phyloP scores from a whole-genome alignment of 1,140 invertebrate species.

The Dendrolimus kikuchii region DNA sequence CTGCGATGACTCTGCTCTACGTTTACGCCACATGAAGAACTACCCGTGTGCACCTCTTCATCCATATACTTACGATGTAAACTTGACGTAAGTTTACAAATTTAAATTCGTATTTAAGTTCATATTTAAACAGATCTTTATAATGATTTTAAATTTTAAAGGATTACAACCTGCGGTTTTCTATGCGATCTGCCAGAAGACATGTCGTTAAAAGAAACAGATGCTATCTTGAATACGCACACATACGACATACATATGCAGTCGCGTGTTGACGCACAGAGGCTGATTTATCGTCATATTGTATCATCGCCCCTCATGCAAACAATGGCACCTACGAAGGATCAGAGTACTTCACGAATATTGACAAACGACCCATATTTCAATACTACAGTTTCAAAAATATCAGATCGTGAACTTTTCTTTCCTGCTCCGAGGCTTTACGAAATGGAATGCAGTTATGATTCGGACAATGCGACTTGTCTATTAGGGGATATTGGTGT shows the following conservation, averaged over 20 bases:
- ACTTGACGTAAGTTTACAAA: conserved; percentile 52
- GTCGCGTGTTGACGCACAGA: conserved; percentile 51
- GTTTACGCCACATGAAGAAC: conserved; percentile 67
- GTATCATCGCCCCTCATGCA: conserved; percentile 37
- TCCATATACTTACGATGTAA: conserved; percentile 55
- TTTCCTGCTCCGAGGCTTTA: conserved; percentile 74
- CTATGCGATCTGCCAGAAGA: conserved; percentile 70
- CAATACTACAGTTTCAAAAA: conserved; percentile 71
- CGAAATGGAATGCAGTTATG: conserved; percentile 36
- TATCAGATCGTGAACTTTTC: conserved; percentile 73
- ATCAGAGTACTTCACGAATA: conserved; percentile 71
- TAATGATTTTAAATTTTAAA: conserved; percentile 22
- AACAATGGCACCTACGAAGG: conserved; percentile 61
- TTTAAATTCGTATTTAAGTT: not conserved
- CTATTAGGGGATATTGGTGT: conserved; percentile 38
- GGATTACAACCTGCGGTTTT: conserved; percentile 74
- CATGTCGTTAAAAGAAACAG: conserved; percentile 57
- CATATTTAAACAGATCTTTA: not conserved
- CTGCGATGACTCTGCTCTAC: conserved; percentile 61
- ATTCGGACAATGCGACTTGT: conserved; percentile 37
- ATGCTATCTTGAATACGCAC: conserved; percentile 64
- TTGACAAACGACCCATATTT: conserved; percentile 75
- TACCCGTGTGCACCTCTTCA: conserved; percentile 70
- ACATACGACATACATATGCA: conserved; percentile 73
- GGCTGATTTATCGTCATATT: conserved; percentile 49